Base-by-base conservation (phyloP, 2,797 vertebrate species). In the Scolopax rusticola region DNA sequence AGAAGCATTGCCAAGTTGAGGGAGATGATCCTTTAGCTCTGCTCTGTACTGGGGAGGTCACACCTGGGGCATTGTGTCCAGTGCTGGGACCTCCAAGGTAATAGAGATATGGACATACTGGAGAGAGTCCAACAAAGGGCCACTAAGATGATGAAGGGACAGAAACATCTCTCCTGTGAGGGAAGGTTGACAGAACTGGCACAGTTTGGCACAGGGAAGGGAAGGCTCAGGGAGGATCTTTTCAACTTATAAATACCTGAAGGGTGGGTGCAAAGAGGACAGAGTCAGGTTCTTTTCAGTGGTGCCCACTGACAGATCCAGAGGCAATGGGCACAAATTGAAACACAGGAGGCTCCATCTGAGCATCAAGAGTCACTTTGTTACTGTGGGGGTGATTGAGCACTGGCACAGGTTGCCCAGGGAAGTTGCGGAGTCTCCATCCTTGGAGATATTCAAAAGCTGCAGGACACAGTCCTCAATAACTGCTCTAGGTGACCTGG, bases 391-490 rank as follows among this genome's bases (percentile, higher is more conserved):
- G 11, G 21, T 87, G 74, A 57, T 27, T 4, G 43, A 77, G 9
- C 19, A 27, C 41, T 28, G 57, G 23, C n/a, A 30, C 13, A 20
- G 21, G 23, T 69, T 74, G 23, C 4, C 10, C n/a, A 24, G 33
- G 21, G 33, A 33, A 16, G 8, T 30, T 59, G 24, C 70, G 48
- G 67, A 75, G 28, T 57, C 33, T 57, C 51, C 21, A 15, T 63
- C 70, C 11, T 50, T 41, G 53, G 12, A 88, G 17, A 11, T 45
- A 47, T 4, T 63, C 12, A n/a, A 41, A 71, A 63, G 17, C 11
- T 1, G 2, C 36, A 56, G 54, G 24, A 51, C 15, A 3, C 18
- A 10, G 43, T 21, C 10, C 4, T 50, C 2, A 20, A 27, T 2
- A 5, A 7, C 23, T 41, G 12, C 51, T 53, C 2, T 40, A 25